Evolutionary conservation across 2,113 vertebrate genomes (phyloP).

Genomic region (Alligator sinensis): DNA sequence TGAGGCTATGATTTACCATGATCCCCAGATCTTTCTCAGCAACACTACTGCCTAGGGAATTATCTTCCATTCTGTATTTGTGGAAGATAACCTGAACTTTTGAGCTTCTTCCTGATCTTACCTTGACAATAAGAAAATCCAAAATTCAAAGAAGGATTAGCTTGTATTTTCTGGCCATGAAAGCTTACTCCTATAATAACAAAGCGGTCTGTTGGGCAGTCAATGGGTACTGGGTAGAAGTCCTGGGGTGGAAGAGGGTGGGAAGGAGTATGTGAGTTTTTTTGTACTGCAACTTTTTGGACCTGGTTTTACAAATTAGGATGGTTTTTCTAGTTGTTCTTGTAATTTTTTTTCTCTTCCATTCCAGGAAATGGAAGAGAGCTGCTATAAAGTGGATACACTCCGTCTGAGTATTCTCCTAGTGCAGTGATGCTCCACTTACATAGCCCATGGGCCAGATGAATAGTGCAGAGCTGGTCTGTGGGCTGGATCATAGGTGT

Average conservation of each 20-base stretch:
- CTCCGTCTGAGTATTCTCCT: background rate
- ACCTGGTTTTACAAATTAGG: background rate
- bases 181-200: background rate
- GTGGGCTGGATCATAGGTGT: too few species aligned
- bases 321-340: background rate
- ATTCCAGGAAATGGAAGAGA: conserved; percentile 1
- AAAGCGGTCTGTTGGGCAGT: background rate
- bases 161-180: background rate
- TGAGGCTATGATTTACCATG: too few species aligned
- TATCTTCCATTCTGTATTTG: too few species aligned
- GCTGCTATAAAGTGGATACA: background rate
- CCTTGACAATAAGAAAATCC: background rate
- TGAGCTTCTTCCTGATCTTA: background rate
- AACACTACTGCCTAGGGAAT: too few species aligned
- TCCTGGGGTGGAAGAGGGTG: conserved; percentile 1
- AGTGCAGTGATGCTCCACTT: background rate
- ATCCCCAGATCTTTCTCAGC: too few species aligned
- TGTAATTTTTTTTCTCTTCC: background rate
- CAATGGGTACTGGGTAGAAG: conserved; percentile 11
- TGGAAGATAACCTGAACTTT: background rate
- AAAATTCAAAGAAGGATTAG: background rate
- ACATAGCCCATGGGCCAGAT: background rate
- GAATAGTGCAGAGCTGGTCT: too few species aligned
- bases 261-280: background rate
- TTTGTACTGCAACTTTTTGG: conserved; percentile 20